Evolutionary conservation across 2,888 invertebrate genomes (phyloP), one percentile per base, ranked within the genome.

Genomic region (Sycophila texana): DNA sequence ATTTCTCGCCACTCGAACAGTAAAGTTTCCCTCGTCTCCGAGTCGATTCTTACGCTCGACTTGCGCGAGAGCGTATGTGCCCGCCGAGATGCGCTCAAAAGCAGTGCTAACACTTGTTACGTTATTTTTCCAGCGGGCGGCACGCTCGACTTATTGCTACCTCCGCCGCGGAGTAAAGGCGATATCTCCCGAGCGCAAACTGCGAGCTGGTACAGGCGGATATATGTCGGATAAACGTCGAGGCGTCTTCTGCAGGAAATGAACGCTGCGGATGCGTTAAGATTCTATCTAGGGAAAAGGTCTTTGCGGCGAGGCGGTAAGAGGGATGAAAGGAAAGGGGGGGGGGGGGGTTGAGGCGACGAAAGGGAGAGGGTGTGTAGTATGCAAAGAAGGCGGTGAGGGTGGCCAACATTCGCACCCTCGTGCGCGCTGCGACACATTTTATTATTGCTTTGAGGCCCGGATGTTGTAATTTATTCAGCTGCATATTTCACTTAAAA

Each of bases 401-500:
- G 16, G 1, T 2, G 14, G 14, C 22, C n/a, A 61, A 12, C 58
- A 20, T 22, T 20, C 20, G 22, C 18, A 58, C 20, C 58, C 13
- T 3, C 26, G 26, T 26, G 26, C 26, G 16, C 30, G 7, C 20
- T 5, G 18, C 53, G 18, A 4, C n/a, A 16, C 20, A 55, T 74
- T 65, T 74, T 65, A 65, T 74, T 55, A 63, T 63, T 39, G 30
- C 22, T 4, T 7, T 3, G 7, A 16, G 20, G 13, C 16, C 5
- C 55, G 65, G 22, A 26, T 13, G 26, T 3, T 66, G 74, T 66
- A 65, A 74, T 73, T 73, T 55, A 74, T 66, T 47, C 58, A n/a
- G 57, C 57, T 74, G 74, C 55, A 74, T 66, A 57, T 66, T 74
- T 66, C 65, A 57, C 65, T 55, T 39, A 63, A 39, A 63, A 20